A percentile compares a stretch with the other conserved stretches of the same genome.
These are phyloP conservation scores for Dreissena rostriformis DNA, from an alignment of 1,140 invertebrate species.

Conservation along the genomic window DNA sequence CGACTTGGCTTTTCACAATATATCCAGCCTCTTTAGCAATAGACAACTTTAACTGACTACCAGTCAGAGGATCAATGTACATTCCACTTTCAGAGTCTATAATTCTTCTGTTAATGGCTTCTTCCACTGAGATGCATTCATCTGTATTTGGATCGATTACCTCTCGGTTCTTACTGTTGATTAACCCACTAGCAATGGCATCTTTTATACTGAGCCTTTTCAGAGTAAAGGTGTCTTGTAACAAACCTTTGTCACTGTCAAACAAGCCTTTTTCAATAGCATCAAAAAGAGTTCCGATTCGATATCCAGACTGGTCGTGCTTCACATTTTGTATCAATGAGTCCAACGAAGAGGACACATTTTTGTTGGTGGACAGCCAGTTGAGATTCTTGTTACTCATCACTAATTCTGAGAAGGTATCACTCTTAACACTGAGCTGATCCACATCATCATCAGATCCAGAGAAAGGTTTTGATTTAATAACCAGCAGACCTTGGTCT, in stretches of 20 bases:
- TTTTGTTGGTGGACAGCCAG: conserved; percentile 55
- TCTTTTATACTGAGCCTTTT: conserved; percentile 81
- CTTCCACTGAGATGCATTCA: conserved; percentile 51
- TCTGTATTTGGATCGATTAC: conserved; percentile 64
- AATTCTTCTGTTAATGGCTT: conserved; percentile 50
- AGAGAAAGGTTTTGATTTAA: conserved; percentile 19
- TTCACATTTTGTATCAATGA: conserved; percentile 67
- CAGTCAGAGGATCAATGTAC: conserved; percentile 51
- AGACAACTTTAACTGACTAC: conserved; percentile 58
- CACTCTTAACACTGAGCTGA: conserved; percentile 44
- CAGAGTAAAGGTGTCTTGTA: conserved; percentile 88
- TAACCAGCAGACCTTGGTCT: conserved; percentile 81
- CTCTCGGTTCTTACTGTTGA: conserved; percentile 65
- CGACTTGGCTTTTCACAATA: conserved; percentile 67
- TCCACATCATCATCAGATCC: conserved; percentile 21
- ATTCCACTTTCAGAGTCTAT: conserved; percentile 49
- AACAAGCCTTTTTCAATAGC: conserved; percentile 68
- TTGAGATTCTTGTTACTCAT: conserved; percentile 42
- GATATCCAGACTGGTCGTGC: conserved; percentile 56
- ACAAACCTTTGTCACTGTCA: conserved; percentile 62
- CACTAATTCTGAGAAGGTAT: conserved; percentile 49
- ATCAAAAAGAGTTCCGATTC: conserved; percentile 67
- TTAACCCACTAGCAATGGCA: conserved; percentile 85
- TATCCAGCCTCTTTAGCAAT: conserved; percentile 66
- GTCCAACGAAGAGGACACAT: conserved; percentile 72